These are phyloP conservation scores for Sericinus montela DNA, from an alignment of 2,888 invertebrate genomes.

Conservation along the genomic window DNA sequence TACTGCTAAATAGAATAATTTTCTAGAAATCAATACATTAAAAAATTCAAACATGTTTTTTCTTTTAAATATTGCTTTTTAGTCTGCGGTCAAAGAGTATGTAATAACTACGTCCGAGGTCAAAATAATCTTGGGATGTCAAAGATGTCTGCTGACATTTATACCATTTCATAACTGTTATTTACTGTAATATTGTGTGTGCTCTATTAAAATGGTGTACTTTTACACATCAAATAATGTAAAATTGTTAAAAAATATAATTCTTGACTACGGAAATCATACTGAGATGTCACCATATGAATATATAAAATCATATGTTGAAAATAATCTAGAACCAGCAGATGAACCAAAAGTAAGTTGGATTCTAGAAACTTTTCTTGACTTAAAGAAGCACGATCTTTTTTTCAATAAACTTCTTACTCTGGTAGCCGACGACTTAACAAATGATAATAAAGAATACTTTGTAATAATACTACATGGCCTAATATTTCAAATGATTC, in stretches of 20 bases:
- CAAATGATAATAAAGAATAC: slow-evolving; percentile 52
- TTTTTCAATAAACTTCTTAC: slow-evolving; percentile 48
- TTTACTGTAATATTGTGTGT: neutral
- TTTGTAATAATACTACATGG: slow-evolving; percentile 56
- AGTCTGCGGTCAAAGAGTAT: too few relatives aligned
- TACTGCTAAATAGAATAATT: too few relatives aligned
- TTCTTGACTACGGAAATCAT: slow-evolving; percentile 44
- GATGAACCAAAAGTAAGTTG: slow-evolving; percentile 59
- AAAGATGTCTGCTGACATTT: too few relatives aligned
- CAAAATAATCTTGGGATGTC: too few relatives aligned
- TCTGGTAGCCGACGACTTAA: slow-evolving; percentile 46
- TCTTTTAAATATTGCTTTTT: too few relatives aligned
- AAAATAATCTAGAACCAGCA: slow-evolving; percentile 51
- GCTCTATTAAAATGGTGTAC: slow-evolving; percentile 55
- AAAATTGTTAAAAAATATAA: slow-evolving; percentile 54
- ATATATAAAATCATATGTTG: slow-evolving; percentile 59
- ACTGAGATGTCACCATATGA: slow-evolving; percentile 53
- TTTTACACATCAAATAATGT: slow-evolving; percentile 62
- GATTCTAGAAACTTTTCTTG: slow-evolving; percentile 60
- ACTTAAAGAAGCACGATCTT: slow-evolving; percentile 49
- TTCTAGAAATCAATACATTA: too few relatives aligned
- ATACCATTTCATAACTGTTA: neutral
- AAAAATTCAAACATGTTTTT: too few relatives aligned
- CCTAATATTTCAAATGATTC: slow-evolving; percentile 49
- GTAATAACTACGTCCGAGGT: too few relatives aligned